Base-by-base conservation (phyloP, 1,140 invertebrate species). In the Macrocentrus cingulum region DNA sequence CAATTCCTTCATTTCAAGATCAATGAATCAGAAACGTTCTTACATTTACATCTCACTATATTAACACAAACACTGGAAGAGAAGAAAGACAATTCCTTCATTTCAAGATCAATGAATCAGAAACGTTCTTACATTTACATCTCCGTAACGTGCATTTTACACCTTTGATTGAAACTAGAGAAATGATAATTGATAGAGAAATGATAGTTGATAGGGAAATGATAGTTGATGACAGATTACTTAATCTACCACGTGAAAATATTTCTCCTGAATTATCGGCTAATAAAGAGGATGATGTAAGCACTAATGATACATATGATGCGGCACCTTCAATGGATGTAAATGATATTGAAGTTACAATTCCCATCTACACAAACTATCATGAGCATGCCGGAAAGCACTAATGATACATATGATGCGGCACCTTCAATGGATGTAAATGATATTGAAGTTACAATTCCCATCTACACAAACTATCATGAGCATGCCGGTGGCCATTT, bases 101-200 rank as follows among this genome's bases (percentile, higher is more conserved):
- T 37, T 52, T 36, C 18, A 52, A 20, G 18, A 34, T 25, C 2
- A 52, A 34, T 52, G 49, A 52, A n/a, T 34, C 49, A 36, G 29
- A 36, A 36, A 34, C 34, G 16, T 52, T 36, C 8, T 19, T 52
- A 4, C 49, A 52, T 37, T 16, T 52, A 34, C 29, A 52, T 52
- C 49, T 52, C 19, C 49, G 34, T 15, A 18, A 52, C 3, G 5
- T 36, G 23, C 49, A 52, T 36, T 52, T 52, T n/a, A 52, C 49
- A 18, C 49, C 49, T 13, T 20, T 15, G 3, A 34, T 52, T 22
- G 2, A 6, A 34, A 18, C 18, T 36, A 11, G 37, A 34, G 49
- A 13, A 9, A 37, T 34, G 7, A 52, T 8, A 7, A 34, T 34
- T 34, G 11, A 34, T 34, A 34, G n/a, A n/a, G n/a, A n/a, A n/a